These are phyloP conservation scores for Cirrhinus mrigala DNA, from an alignment of 2,797 vertebrate species.

Conservation along the genomic window DNA sequence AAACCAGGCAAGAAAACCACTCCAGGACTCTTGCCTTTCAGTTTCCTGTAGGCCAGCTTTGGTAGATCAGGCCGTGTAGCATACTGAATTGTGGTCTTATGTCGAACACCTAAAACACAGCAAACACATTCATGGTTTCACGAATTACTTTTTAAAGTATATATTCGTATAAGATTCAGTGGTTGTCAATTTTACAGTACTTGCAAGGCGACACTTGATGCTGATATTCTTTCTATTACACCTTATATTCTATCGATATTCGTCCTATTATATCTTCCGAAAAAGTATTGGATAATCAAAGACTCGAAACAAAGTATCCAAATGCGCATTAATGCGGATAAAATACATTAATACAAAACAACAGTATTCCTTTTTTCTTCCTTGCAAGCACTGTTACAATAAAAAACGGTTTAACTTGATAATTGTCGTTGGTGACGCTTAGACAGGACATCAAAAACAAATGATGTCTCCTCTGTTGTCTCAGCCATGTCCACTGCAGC, in stretches of 20 bases:
- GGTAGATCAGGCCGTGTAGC: slow-evolving; percentile 88
- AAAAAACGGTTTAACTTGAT: slow-evolving; percentile 3
- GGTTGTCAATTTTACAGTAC: background rate
- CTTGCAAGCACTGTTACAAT: no score
- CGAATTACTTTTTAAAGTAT: background rate
- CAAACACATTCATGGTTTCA: background rate
- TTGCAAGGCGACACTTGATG: background rate
- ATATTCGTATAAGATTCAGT: background rate
- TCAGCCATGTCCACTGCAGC: background rate
- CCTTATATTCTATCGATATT: background rate
- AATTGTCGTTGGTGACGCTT: background rate
- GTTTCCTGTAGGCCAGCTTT: slow-evolving; percentile 89
- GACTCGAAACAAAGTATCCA: background rate
- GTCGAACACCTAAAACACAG: slow-evolving; percentile 80
- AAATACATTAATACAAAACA: no score
- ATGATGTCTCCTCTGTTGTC: background rate
- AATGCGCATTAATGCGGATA: no score
- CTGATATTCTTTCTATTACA: background rate
- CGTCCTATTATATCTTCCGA: background rate
- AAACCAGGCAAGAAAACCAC: slow-evolving; percentile 93
- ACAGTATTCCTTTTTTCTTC: background rate
- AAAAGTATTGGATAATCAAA: background rate
- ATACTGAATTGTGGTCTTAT: slow-evolving; percentile 88
- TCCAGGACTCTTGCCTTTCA: slow-evolving; percentile 95
- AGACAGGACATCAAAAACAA: background rate